Percentiles rank a stretch among this genome's conserved stretches.
phyloP scores from a whole-genome alignment of 2,113 vertebrate species.

The Rhinolophus ferrumequinum region DNA sequence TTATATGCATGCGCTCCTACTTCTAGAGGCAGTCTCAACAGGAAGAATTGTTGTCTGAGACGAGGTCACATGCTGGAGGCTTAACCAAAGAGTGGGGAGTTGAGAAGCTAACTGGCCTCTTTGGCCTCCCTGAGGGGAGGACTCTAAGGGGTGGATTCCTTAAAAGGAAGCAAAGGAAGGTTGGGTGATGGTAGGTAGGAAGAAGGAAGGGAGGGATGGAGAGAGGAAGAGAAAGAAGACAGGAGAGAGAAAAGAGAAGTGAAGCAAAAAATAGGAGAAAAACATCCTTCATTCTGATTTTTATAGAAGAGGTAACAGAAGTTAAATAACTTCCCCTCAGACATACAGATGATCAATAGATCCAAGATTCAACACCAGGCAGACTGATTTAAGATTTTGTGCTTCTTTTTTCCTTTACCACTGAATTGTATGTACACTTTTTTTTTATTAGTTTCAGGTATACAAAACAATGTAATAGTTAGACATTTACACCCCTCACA shows the following conservation, averaged over 20 bases:
- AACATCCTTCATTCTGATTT: neutral
- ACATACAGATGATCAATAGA: neutral
- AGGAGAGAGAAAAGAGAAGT: neutral
- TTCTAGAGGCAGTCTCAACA: neutral
- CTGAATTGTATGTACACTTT: too few species aligned
- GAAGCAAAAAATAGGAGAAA: neutral
- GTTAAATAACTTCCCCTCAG: neutral
- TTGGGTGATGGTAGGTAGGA: neutral
- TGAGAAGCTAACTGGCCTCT: neutral
- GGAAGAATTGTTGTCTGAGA: neutral
- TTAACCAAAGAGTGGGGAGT: too few species aligned
- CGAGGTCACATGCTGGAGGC: neutral
- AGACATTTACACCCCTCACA: too few species aligned
- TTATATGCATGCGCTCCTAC: accelerated
- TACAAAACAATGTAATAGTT: too few species aligned
- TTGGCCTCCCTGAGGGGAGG: neutral
- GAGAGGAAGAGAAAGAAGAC: neutral
- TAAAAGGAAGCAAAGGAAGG: neutral
- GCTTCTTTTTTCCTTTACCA: too few species aligned
- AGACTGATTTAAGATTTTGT: neutral
- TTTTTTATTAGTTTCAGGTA: too few species aligned
- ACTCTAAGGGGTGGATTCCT: neutral
- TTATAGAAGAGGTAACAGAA: neutral
- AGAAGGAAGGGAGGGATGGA: neutral
- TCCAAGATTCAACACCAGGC: neutral